Percentiles rank a stretch among this genome's conserved stretches.
Evolutionary conservation across 2,888 invertebrate genomes (phyloP).

Genomic region (Harpagoxenus sublaevis): DNA sequence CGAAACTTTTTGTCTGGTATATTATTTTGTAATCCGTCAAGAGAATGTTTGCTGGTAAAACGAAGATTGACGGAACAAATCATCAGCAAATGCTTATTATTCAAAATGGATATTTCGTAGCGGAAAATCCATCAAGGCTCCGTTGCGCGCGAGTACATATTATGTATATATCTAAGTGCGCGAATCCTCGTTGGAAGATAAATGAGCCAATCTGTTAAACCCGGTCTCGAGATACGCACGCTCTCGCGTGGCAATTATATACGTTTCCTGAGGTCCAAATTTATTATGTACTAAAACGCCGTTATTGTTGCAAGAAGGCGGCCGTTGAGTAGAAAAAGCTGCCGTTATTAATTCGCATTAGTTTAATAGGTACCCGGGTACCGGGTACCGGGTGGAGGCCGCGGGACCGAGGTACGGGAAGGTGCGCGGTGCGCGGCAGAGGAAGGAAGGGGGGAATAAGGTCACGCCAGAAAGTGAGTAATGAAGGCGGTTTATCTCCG

Average conservation of each 20-base stretch:
- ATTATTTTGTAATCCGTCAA: constrained; percentile 18
- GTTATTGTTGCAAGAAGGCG: constrained; percentile 73
- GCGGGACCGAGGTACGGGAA: constrained; percentile 33
- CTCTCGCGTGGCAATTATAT: constrained; percentile 63
- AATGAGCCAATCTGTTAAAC: constrained; percentile 73
- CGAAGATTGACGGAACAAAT: constrained; percentile 31
- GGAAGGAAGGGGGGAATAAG: constrained; percentile 78
- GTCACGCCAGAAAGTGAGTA: constrained; percentile 85
- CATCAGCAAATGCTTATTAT: constrained; percentile 33
- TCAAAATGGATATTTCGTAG: constrained; percentile 41
- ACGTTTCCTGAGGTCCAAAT: constrained; percentile 63
- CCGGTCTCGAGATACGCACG: constrained; percentile 61
- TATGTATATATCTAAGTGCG: constrained; percentile 55
- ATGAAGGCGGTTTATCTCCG: constrained; percentile 85
- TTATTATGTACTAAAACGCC: constrained; percentile 75
- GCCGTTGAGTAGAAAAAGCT: constrained; percentile 77
- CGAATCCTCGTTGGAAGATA: constrained; percentile 66
- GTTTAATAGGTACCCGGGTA: constrained; percentile 78
- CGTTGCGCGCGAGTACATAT: constrained; percentile 61
- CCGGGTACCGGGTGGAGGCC: constrained; percentile 63
- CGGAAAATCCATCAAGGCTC: constrained; percentile 53
- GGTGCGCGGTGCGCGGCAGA: constrained; percentile 23
- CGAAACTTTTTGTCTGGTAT: not conserved
- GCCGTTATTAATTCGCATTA: constrained; percentile 83
- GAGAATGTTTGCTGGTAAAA: not conserved